Evolutionary conservation across 2,797 vertebrate genomes (phyloP).

Genomic region (Aplochiton taeniatus): DNA sequence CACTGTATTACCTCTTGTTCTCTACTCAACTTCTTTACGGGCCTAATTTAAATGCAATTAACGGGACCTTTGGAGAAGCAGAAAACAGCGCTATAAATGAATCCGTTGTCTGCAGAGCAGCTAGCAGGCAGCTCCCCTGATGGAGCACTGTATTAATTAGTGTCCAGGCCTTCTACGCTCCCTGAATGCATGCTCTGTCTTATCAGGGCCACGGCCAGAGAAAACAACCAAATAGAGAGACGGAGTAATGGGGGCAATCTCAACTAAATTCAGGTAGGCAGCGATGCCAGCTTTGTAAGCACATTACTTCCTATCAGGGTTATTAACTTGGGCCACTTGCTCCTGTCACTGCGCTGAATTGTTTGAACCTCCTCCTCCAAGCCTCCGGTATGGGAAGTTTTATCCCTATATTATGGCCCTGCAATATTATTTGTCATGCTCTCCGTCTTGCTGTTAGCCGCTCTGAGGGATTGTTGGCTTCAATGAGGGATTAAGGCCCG

Average conservation of each 20-base stretch:
- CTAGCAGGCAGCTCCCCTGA: conserved; percentile 64
- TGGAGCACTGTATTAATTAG: conserved; percentile 77
- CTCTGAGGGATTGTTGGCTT: conserved; percentile 56
- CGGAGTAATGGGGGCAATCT: conserved; percentile 61
- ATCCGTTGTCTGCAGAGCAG: conserved; percentile 71
- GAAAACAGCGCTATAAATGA: conserved; percentile 71
- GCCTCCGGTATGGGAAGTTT: conserved; percentile 44
- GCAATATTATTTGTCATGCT: conserved; percentile 60
- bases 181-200: conserved; percentile 62
- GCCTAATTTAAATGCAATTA: conserved; percentile 80
- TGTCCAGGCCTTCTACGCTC: conserved; percentile 64
- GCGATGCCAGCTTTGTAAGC: conserved; percentile 55
- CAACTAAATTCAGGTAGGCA: conserved; percentile 64
- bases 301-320: conserved; percentile 64
- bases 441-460: conserved; percentile 40
- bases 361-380: conserved; percentile 45
- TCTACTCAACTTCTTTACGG: conserved; percentile 53
- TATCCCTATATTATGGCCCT: conserved; percentile 56
- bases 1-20: conserved; percentile 50
- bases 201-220: conserved; percentile 60
- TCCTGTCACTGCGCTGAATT: conserved; percentile 43
- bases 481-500: conserved; percentile 43
- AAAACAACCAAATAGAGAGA: conserved; percentile 57
- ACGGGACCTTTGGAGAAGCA: conserved; percentile 59
- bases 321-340: conserved; percentile 58